Conservation (phyloP, 2,113 vertebrate genomes). For the Gallinago undulata region DNA sequence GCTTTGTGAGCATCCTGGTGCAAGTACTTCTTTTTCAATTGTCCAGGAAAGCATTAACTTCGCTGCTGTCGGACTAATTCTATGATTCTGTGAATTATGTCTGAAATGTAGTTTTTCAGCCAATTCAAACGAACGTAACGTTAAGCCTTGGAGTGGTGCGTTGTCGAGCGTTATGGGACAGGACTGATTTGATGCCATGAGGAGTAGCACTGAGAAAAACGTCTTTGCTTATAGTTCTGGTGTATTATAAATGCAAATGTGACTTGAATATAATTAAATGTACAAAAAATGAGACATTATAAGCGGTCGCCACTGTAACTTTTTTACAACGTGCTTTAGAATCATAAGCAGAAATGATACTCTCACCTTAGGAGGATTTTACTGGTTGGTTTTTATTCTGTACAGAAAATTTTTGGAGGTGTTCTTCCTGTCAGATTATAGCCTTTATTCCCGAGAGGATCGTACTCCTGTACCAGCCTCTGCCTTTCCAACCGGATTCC, state of each 20-base stretch:
- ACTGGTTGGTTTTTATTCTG: not conserved
- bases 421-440: not conserved
- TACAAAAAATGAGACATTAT: fast-evolving
- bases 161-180: not conserved
- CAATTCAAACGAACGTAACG: not conserved
- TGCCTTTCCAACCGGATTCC: not conserved
- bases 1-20: not conserved
- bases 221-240: not conserved
- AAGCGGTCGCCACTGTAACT: not conserved
- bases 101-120: not conserved
- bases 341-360: not conserved
- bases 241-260: not conserved
- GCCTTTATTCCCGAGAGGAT: not conserved
- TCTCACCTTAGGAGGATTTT: not conserved
- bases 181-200: not conserved
- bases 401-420: not conserved
- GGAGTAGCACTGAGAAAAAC: not conserved
- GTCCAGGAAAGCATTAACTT: not conserved
- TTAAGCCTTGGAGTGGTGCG: not conserved
- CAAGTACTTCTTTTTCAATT: not conserved
- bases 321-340: not conserved
- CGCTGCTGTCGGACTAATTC: not conserved
- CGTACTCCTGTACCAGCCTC: fast-evolving
- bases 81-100: not conserved
- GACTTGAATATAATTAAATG: not conserved